phyloP scores from a whole-genome alignment of 2,888 invertebrate species.

The Melolontha melolontha region DNA sequence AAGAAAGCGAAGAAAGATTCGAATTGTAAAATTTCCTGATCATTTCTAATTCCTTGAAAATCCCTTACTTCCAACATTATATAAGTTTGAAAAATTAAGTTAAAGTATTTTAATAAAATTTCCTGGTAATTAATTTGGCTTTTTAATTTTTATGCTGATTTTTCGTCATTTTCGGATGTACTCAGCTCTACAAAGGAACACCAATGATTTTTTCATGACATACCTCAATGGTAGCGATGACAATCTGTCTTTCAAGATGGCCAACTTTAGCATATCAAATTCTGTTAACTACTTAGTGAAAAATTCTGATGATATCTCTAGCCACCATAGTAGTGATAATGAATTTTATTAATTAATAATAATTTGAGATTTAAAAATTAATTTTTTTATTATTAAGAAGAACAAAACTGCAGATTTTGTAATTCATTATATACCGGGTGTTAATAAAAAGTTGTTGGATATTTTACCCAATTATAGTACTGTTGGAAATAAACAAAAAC shows the following conservation, averaged over 20 bases:
- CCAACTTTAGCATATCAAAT: conserved; percentile 38
- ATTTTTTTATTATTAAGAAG: no score
- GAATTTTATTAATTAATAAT: conserved; percentile 40
- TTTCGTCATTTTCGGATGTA: neutral
- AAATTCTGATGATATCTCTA: conserved; percentile 22
- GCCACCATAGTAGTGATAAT: conserved; percentile 41
- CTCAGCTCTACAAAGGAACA: conserved; percentile 6
- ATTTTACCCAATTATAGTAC: no score
- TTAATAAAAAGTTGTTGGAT: no score
- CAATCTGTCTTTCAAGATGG: conserved; percentile 36
- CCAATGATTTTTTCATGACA: conserved; percentile 18
- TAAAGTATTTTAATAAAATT: conserved; percentile 2
- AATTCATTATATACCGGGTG: no score
- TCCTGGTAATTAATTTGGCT: neutral
- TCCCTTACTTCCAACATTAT: neutral
- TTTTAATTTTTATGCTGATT: conserved; percentile 2
- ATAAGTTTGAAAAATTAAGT: conserved; percentile 1
- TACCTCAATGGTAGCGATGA: conserved; percentile 42
- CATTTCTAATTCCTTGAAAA: neutral
- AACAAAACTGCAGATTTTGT: no score
- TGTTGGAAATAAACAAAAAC: no score
- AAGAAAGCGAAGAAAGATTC: conserved; percentile 43
- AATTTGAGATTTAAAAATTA: no score
- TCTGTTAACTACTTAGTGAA: conserved; percentile 21
- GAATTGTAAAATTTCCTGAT: conserved; percentile 42